Percentiles rank a stretch among this genome's conserved stretches.
Evolutionary conservation across 2,888 invertebrate genomes (phyloP).

Genomic region (Caenorhabditis panamensis): DNA sequence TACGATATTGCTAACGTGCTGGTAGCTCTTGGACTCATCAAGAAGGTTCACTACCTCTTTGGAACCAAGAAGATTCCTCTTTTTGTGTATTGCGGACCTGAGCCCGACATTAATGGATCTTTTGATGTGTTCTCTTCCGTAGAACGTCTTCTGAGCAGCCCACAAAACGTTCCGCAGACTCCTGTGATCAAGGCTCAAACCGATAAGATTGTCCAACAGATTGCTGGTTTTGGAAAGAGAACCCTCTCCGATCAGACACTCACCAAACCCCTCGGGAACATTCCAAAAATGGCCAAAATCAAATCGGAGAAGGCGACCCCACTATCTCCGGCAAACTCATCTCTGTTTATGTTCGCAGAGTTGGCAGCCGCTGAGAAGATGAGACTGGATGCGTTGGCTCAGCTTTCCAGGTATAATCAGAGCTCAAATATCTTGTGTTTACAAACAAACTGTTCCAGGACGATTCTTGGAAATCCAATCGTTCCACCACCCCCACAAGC

Average conservation of each 20-base stretch:
- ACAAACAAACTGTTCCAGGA: conserved; percentile 1
- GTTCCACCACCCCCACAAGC: not conserved
- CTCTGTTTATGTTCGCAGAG: conserved; percentile 69
- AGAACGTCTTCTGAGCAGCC: conserved; percentile 59
- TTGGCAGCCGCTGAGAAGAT: conserved; percentile 59
- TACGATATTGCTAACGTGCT: conserved; percentile 89
- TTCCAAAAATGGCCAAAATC: conserved; percentile 63
- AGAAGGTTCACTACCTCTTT: conserved; percentile 84
- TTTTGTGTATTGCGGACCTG: conserved; percentile 81
- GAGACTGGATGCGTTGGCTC: conserved; percentile 41
- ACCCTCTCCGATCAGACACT: conserved; percentile 62
- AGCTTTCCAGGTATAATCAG: conserved; percentile 36
- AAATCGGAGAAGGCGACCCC: conserved; percentile 34
- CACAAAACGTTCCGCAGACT: conserved; percentile 61
- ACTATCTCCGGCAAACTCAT: conserved; percentile 17
- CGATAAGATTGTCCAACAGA: conserved; percentile 53
- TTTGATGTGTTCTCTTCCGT: conserved; percentile 64
- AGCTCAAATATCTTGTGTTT: not conserved
- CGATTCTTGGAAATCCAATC: not conserved
- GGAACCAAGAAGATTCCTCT: conserved; percentile 81
- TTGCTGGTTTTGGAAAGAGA: conserved; percentile 63
- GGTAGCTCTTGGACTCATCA: conserved; percentile 87
- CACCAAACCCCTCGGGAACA: conserved; percentile 14
- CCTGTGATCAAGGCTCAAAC: conserved; percentile 66
- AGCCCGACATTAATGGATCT: conserved; percentile 70